phyloP scores from a whole-genome alignment of 2,113 vertebrate species.

The Mugil cephalus region DNA sequence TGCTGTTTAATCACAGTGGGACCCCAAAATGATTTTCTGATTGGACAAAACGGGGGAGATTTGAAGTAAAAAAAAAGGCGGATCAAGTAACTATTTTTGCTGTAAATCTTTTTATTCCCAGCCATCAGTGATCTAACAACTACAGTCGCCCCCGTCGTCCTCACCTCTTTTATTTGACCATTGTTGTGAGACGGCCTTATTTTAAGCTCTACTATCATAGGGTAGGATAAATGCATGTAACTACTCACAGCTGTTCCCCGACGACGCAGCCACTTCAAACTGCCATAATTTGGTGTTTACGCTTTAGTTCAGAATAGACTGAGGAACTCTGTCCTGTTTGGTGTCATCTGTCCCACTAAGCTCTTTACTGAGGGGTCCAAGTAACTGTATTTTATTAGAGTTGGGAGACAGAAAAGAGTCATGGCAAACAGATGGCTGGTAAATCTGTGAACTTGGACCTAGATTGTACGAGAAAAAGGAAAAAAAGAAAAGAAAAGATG shows the following conservation, averaged over 20 bases:
- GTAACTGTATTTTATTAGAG: slow-evolving; percentile 6
- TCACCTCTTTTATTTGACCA: not conserved
- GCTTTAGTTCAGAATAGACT: slow-evolving; percentile 36
- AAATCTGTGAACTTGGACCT: slow-evolving; percentile 4
- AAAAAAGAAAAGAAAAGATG: not conserved
- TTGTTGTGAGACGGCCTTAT: slow-evolving; percentile 27
- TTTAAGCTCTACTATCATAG: slow-evolving; percentile 41
- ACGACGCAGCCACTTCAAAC: slow-evolving; percentile 54
- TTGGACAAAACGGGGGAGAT: not conserved
- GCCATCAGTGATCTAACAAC: not conserved
- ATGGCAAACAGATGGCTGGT: slow-evolving; percentile 34
- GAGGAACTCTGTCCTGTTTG: not conserved
- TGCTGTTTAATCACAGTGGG: too few species aligned
- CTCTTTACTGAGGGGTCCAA: slow-evolving; percentile 12
- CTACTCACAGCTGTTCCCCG: slow-evolving; percentile 48
- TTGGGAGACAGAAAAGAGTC: slow-evolving; percentile 3
- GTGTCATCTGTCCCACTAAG: slow-evolving; percentile 14
- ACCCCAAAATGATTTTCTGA: not conserved
- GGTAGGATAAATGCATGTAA: slow-evolving; percentile 49
- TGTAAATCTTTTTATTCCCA: not conserved
- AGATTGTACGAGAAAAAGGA: not conserved
- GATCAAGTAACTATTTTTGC: too few species aligned
- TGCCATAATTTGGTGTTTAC: slow-evolving; percentile 61
- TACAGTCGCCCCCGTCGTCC: not conserved
- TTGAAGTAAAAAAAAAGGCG: too few species aligned